These are phyloP conservation scores for Polypedilum pembai DNA, from an alignment of 1,140 invertebrate species.

Conservation along the genomic window DNA sequence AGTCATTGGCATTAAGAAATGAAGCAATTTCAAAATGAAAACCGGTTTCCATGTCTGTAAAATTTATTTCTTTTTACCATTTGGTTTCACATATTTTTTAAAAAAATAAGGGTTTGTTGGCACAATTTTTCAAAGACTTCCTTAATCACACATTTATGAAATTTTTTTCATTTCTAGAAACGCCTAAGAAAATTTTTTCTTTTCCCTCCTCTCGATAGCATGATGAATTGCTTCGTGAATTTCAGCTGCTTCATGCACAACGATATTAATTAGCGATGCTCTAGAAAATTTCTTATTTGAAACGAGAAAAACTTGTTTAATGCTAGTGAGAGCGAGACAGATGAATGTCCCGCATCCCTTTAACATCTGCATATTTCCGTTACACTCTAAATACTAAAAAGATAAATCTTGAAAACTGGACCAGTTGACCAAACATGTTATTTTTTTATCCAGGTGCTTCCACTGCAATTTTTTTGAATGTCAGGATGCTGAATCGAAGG, in stretches of 20 bases:
- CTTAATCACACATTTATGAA: no score
- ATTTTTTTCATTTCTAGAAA: no score
- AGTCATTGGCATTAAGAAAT: background rate
- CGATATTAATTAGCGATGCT: background rate
- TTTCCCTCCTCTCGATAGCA: background rate
- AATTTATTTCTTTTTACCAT: background rate
- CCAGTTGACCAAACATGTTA: background rate
- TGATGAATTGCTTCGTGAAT: background rate
- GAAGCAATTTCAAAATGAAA: conserved; percentile 23
- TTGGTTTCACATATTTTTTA: no score
- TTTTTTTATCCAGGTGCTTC: background rate
- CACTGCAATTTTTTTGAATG: background rate
- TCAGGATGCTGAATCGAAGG: background rate
- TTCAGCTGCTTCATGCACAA: background rate
- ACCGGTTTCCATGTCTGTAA: background rate
- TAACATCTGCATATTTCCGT: conserved; percentile 12
- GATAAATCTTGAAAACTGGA: background rate
- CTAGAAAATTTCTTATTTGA: background rate
- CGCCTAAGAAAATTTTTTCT: background rate
- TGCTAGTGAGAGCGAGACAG: background rate
- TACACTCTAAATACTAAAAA: background rate
- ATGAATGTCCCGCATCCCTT: conserved; percentile 4
- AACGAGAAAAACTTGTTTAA: background rate
- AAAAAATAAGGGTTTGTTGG: no score
- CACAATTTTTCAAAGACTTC: no score